Percentiles rank a stretch among this genome's conserved stretches.
These are phyloP conservation scores for Nesidiocoris tenuis DNA, from an alignment of 2,888 invertebrate genomes.

Conservation along the genomic window DNA sequence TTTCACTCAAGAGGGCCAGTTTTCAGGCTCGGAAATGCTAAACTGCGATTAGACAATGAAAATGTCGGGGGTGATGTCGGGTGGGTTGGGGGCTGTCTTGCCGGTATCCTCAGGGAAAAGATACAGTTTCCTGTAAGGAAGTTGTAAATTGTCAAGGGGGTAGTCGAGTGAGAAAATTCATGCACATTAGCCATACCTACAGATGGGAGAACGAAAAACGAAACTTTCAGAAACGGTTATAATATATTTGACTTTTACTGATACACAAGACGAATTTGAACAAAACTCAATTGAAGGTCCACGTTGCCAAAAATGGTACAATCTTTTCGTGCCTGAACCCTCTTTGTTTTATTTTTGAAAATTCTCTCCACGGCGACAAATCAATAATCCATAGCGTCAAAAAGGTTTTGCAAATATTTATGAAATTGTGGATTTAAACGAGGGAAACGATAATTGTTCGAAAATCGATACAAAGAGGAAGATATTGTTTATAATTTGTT, in stretches of 20 bases:
- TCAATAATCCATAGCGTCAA: not conserved
- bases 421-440: no score
- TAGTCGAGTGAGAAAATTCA: no score
- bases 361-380: not conserved
- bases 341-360: not conserved
- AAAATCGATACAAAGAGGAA: not conserved
- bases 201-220: not conserved
- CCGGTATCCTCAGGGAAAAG: no score
- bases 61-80: no score
- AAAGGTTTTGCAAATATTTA: no score
- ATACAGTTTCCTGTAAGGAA: no score
- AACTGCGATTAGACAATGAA: no score
- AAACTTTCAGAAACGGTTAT: not conserved
- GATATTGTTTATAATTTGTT: not conserved
- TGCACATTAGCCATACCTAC: no score
- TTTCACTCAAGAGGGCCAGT: no score
- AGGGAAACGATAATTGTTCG: not conserved
- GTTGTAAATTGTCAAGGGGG: no score
- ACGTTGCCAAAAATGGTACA: not conserved
- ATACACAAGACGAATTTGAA: not conserved
- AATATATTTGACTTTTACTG: not conserved
- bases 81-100: no score
- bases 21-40: no score
- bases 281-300: not conserved
- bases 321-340: not conserved